These are phyloP conservation scores for Sebastes cheni DNA, from an alignment of 2,797 vertebrate species.

Conservation along the genomic window DNA sequence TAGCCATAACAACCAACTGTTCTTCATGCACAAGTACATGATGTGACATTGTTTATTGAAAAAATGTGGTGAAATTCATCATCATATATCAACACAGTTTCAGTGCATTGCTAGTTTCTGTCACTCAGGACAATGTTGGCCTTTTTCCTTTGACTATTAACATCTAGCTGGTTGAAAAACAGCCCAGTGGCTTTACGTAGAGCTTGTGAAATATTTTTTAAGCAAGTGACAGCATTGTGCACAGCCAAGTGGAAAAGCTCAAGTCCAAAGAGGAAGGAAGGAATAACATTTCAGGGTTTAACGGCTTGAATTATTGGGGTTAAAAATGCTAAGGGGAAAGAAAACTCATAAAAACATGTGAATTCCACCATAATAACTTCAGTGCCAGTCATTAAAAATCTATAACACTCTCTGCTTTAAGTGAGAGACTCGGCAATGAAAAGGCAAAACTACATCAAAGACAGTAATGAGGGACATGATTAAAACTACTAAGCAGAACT, in stretches of 20 bases:
- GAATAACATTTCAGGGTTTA: conserved; percentile 43
- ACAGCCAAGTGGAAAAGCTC: neutral
- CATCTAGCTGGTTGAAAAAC: conserved; percentile 19
- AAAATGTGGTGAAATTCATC: neutral
- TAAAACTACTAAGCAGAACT: neutral
- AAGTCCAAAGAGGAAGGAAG: neutral
- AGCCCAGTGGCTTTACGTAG: neutral
- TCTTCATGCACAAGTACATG: neutral
- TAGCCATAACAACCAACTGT: neutral
- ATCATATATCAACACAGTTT: neutral
- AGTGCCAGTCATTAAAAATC: neutral
- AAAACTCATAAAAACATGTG: neutral
- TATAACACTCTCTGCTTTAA: neutral
- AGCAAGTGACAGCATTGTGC: conserved; percentile 4
- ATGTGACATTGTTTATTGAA: neutral
- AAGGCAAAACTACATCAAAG: neutral
- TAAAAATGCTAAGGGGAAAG: neutral
- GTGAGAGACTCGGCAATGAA: neutral
- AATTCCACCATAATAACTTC: neutral
- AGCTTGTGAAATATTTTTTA: neutral
- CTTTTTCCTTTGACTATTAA: neutral
- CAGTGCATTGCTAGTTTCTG: neutral
- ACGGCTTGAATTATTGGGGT: conserved; percentile 10
- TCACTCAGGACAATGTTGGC: neutral
- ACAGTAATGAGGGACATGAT: neutral